Base-by-base conservation (phyloP, 2,113 vertebrate species). In the Delphinus delphis region DNA sequence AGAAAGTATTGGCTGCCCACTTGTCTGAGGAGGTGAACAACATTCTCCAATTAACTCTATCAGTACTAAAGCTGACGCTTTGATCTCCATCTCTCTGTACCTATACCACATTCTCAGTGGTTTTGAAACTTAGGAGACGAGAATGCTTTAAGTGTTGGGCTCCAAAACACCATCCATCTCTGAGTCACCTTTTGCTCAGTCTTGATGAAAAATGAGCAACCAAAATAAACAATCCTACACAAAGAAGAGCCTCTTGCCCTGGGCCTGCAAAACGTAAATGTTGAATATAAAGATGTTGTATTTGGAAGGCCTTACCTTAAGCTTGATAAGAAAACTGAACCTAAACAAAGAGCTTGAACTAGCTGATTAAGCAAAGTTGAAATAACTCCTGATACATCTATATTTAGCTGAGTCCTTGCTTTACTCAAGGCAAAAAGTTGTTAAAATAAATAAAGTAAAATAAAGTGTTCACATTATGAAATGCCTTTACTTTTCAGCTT, bases 391-490 rank as follows among this genome's bases (percentile, higher is more conserved):
- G 36, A 58, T 65, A 87, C 60, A 25, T 68, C 47, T 94, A 1
- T 87, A 81, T 91, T 90, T 86, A 96, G 20, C 41, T 58, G 33
- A 87, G 47, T 76, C 13, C 28, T 94, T 92, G 60, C 38, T 68
- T 91, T 88, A 76, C 60, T 87, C 67, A 82, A 82, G 12, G 50
- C 62, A 70, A 88, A 81, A 68, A 76, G 76, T 53, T 53, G 53
- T 53, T 53, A 53, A 53, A 53, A 17, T 53, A 53, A 53, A 53
- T 17, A 53, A 53, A 53, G 1, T 53, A 17, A 53, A 53, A 87
- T 26, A 82, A 81, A 82, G n/a, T 53, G 67, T 76, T 90, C n/a
- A 41, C 62, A 28, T 76, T 23, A 67, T 67, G 55, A 65, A 91
- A 74, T 88, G 41, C 21, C 68, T 74, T 80, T 12, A 33, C 58